A percentile compares a stretch with the other conserved stretches of the same genome.
Evolutionary conservation across 2,797 vertebrate genomes (phyloP).

Genomic region (Prionace glauca): DNA sequence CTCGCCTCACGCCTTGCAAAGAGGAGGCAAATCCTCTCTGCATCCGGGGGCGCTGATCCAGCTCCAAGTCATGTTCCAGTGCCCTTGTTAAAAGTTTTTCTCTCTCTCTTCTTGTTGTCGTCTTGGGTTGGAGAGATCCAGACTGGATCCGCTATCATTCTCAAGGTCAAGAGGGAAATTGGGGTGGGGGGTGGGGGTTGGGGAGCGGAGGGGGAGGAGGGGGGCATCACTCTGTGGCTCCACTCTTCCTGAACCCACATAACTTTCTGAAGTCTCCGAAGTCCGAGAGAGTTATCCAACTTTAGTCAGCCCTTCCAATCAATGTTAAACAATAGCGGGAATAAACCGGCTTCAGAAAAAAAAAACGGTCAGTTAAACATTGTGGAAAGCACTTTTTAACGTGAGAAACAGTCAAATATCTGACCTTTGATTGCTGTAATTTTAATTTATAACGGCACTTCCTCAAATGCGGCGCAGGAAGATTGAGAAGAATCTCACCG

Average conservation of each 20-base stretch:
- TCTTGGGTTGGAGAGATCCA: too few relatives aligned
- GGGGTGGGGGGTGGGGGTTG: too few relatives aligned
- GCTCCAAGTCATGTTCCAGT: not conserved
- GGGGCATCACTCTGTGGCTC: not conserved
- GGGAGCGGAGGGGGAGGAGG: too few relatives aligned
- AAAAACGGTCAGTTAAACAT: not conserved
- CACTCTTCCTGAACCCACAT: not conserved
- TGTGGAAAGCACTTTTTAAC: not conserved
- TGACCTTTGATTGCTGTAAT: not conserved
- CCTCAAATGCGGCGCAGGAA: too few relatives aligned
- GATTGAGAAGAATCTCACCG: not conserved
- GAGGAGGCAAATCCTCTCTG: not conserved
- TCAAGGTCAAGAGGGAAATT: constrained; percentile 12
- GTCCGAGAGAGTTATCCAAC: not conserved
- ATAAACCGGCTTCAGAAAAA: too few relatives aligned
- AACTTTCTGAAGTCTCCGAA: not conserved
- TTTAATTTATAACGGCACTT: constrained; percentile 16
- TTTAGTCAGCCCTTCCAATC: too few relatives aligned
- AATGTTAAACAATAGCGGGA: not conserved
- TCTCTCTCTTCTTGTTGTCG: not conserved
- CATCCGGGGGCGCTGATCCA: not conserved
- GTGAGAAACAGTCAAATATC: not conserved
- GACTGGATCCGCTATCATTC: not conserved
- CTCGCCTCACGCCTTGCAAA: not conserved
- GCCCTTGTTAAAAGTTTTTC: not conserved